Evolutionary conservation across 1,140 invertebrate species (phyloP).

Genomic region (Lerema accius): DNA sequence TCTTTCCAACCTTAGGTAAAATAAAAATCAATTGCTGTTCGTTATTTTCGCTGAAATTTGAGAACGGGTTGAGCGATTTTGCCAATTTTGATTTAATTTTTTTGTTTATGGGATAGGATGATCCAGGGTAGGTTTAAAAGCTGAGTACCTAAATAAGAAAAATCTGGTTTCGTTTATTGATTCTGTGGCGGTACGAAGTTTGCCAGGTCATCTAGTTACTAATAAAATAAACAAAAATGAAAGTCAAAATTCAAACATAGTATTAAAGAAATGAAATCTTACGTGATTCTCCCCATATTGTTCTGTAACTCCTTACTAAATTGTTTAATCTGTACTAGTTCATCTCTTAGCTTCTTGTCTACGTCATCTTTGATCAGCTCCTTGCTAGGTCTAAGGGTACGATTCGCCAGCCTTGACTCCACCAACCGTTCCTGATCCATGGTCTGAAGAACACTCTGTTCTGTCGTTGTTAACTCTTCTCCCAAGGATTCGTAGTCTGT

Average conservation of each 20-base stretch:
- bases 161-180: no score
- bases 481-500: slow-evolving; percentile 52
- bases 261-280: slow-evolving; percentile 13
- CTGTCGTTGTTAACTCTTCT: slow-evolving; percentile 52
- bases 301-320: slow-evolving; percentile 52
- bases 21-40: no score
- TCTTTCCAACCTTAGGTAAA: no score
- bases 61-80: no score
- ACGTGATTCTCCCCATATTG: slow-evolving; percentile 61
- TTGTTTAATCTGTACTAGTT: slow-evolving; percentile 50
- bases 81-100: no score
- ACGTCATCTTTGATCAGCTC: slow-evolving; percentile 62
- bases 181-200: no score
- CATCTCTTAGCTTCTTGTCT: slow-evolving; percentile 52
- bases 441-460: slow-evolving; percentile 54
- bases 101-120: no score
- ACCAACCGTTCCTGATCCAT: slow-evolving; percentile 58
- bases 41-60: no score
- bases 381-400: slow-evolving; percentile 44
- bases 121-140: no score
- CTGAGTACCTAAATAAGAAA: no score
- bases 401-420: slow-evolving; percentile 51
- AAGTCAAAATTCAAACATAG: no score
- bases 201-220: no score
- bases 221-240: neutral